phyloP scores from a whole-genome alignment of 2,888 invertebrate species.

The Strigamia crassipes region DNA sequence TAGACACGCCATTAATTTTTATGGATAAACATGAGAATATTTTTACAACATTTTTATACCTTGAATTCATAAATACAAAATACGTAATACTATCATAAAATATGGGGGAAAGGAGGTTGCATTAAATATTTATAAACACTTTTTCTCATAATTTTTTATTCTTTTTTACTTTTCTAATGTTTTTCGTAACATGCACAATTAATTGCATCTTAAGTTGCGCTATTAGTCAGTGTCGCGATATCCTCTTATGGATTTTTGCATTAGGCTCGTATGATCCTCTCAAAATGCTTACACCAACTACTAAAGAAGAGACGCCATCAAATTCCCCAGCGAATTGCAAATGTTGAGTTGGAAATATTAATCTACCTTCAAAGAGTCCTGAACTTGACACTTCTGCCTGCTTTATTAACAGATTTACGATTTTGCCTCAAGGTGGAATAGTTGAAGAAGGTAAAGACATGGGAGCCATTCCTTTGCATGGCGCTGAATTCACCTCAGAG shows the following conservation, averaged over 20 bases:
- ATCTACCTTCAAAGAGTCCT: constrained; percentile 28
- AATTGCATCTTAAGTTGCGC: constrained; percentile 29
- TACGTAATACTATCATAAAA: neutral
- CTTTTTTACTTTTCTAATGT: neutral
- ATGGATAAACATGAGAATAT: neutral
- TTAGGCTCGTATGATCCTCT: constrained; percentile 7
- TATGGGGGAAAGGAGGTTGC: neutral
- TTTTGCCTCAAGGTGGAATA: constrained; percentile 36
- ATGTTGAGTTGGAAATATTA: constrained; percentile 42
- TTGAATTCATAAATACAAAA: constrained; percentile 22
- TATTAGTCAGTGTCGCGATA: constrained; percentile 37
- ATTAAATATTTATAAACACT: neutral
- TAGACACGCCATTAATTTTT: constrained; percentile 33
- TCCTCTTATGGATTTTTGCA: constrained; percentile 6
- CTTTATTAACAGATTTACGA: constrained; percentile 42
- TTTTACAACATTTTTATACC: constrained; percentile 7
- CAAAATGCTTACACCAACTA: constrained; percentile 31
- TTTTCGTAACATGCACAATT: neutral
- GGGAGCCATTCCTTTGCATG: neutral
- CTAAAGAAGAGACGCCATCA: constrained; percentile 18
- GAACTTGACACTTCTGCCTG: constrained; percentile 23
- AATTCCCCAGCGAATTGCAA: constrained; percentile 31
- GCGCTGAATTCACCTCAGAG: constrained; percentile 32
- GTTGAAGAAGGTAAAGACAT: constrained; percentile 20
- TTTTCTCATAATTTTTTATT: neutral